Conservation (phyloP, 2,888 invertebrate genomes). For the Pycnomerus fuliginosus region DNA sequence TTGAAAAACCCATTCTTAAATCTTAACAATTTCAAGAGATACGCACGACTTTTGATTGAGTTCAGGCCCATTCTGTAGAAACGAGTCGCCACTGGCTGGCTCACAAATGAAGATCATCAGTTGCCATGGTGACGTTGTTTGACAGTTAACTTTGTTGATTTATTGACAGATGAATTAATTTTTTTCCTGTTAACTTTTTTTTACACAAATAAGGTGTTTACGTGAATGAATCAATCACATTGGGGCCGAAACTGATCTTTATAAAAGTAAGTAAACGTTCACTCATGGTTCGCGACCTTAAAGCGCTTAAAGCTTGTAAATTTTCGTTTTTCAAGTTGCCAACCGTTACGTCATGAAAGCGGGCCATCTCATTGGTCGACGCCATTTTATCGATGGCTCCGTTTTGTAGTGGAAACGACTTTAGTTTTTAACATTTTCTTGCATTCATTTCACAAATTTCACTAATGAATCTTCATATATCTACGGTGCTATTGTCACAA, state of each 20-base stretch:
- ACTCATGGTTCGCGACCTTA: too few relatives aligned
- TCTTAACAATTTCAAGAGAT: too few relatives aligned
- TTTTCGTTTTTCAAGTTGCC: conserved; percentile 19
- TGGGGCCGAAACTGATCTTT: too few relatives aligned
- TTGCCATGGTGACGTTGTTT: conserved; percentile 16
- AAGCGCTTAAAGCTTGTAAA: too few relatives aligned
- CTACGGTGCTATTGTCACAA: conserved; percentile 26
- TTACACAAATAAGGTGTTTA: too few relatives aligned
- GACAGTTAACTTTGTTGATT: conserved; percentile 23
- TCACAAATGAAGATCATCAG: too few relatives aligned
- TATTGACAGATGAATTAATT: conserved; percentile 20
- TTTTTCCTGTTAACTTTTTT: conserved; percentile 18
- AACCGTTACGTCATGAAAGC: conserved; percentile 37
- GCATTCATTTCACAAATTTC: conserved; percentile 43
- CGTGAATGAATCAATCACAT: too few relatives aligned
- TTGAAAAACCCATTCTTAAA: too few relatives aligned
- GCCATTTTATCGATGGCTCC: conserved; percentile 50
- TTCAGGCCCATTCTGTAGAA: neutral
- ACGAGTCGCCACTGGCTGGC: neutral
- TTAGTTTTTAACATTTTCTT: conserved; percentile 47
- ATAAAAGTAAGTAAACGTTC: too few relatives aligned
- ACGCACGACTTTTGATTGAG: too few relatives aligned
- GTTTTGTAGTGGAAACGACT: conserved; percentile 45
- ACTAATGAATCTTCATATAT: conserved; percentile 43
- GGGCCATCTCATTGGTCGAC: conserved; percentile 43